phyloP scores from a whole-genome alignment of 2,888 invertebrate genomes.

The Euphydryas editha region DNA sequence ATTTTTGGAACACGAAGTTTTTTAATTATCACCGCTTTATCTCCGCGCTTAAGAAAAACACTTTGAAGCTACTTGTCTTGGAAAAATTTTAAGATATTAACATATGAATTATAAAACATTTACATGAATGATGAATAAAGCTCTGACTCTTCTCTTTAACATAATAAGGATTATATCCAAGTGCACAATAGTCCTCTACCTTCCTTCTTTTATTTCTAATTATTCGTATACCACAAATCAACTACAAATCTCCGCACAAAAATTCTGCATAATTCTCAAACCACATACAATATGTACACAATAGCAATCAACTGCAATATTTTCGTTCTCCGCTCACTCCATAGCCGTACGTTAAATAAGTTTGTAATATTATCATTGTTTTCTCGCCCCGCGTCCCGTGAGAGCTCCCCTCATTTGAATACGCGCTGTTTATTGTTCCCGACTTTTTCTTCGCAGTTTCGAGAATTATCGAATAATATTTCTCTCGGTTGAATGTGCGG shows the following conservation, averaged over 20 bases:
- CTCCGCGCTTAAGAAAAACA: too few relatives aligned
- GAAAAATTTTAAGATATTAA: too few relatives aligned
- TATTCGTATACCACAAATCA: too few relatives aligned
- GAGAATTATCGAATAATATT: slow-evolving; percentile 75
- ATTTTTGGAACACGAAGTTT: too few relatives aligned
- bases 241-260: not conserved
- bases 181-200: too few relatives aligned
- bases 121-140: too few relatives aligned
- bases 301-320: not conserved
- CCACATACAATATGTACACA: not conserved
- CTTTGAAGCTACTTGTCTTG: too few relatives aligned
- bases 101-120: too few relatives aligned
- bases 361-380: slow-evolving; percentile 81
- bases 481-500: slow-evolving; percentile 63
- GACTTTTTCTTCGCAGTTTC: slow-evolving; percentile 53
- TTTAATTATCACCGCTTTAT: too few relatives aligned
- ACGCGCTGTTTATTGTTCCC: slow-evolving; percentile 76
- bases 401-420: slow-evolving; percentile 74
- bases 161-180: too few relatives aligned
- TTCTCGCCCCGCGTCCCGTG: slow-evolving; percentile 56
- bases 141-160: too few relatives aligned
- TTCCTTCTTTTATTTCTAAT: too few relatives aligned
- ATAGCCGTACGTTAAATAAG: slow-evolving; percentile 69
- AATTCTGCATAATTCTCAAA: not conserved
- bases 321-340: slow-evolving; percentile 41